Percentiles rank a stretch among this genome's conserved stretches.
Conservation (phyloP, 2,113 vertebrate genomes). For the Cynoglossus semilaevis region DNA sequence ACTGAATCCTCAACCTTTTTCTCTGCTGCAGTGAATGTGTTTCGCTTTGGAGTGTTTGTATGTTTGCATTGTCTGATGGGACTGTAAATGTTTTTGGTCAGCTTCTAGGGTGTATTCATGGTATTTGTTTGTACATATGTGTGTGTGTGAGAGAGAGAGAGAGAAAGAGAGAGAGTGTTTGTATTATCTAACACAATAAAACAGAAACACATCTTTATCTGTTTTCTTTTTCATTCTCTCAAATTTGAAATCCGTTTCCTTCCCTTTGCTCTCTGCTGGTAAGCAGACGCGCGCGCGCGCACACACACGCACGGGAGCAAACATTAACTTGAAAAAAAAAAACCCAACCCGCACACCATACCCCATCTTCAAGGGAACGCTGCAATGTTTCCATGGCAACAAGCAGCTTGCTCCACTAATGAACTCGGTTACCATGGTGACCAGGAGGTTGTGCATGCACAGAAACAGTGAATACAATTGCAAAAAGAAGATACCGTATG, state of each 20-base stretch:
- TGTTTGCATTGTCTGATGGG: constrained; percentile 17
- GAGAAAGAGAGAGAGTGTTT: background rate
- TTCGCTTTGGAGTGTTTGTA: constrained; percentile 16
- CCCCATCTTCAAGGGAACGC: constrained; percentile 73
- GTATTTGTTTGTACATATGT: background rate
- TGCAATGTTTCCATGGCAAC: constrained; percentile 78
- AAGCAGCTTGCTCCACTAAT: constrained; percentile 79
- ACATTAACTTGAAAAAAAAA: background rate
- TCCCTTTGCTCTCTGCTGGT: constrained; percentile 13
- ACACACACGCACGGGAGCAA: background rate
- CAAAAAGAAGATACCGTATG: constrained; percentile 36
- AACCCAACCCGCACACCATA: constrained; percentile 42
- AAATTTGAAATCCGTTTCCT: constrained; percentile 5
- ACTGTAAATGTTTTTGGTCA: constrained; percentile 23
- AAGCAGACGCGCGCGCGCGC: constrained; percentile 15
- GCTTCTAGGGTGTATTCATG: background rate
- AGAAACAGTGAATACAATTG: constrained; percentile 60
- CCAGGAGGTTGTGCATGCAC: constrained; percentile 71
- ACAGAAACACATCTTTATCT: constrained; percentile 45
- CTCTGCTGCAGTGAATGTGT: constrained; percentile 22
- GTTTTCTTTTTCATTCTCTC: constrained; percentile 17
- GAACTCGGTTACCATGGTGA: constrained; percentile 75
- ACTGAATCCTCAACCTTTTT: constrained; percentile 14
- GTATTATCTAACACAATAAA: constrained; percentile 35
- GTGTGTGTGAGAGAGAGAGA: constrained; percentile 8